Evolutionary conservation across 2,113 vertebrate genomes (phyloP).

Genomic region (Helogale parvula): DNA sequence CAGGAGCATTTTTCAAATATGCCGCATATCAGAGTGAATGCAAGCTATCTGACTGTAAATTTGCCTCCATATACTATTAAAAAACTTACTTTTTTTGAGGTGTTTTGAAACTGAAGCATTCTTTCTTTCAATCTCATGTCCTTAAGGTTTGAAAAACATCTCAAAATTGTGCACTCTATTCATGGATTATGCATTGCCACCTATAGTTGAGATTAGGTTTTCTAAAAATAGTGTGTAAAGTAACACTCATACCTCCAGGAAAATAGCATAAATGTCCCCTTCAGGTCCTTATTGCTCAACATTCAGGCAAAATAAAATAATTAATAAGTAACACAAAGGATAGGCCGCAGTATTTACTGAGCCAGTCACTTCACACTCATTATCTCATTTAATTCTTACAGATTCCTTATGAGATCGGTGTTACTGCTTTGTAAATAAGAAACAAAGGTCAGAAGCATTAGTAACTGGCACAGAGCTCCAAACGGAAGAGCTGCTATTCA

Average conservation of each 20-base stretch:
- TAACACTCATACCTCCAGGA: background rate
- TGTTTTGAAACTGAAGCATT: background rate
- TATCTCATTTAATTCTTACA: conserved; percentile 4
- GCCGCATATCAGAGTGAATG: background rate
- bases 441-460: background rate
- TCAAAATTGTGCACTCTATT: background rate
- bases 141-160: background rate
- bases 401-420: background rate
- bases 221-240: background rate
- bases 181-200: conserved; percentile 33
- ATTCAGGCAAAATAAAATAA: background rate
- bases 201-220: conserved; percentile 30
- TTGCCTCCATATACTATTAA: background rate
- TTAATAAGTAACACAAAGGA: background rate
- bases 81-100: conserved; percentile 39
- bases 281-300: background rate
- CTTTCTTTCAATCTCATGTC: background rate
- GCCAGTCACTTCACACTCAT: background rate
- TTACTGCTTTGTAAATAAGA: background rate
- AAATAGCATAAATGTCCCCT: background rate
- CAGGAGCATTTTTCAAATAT: background rate
- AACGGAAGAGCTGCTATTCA: background rate
- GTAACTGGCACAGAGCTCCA: background rate
- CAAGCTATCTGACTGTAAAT: background rate
- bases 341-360: background rate